phyloP scores from a whole-genome alignment of 1,140 invertebrate genomes.

The Caligus rogercresseyi region DNA sequence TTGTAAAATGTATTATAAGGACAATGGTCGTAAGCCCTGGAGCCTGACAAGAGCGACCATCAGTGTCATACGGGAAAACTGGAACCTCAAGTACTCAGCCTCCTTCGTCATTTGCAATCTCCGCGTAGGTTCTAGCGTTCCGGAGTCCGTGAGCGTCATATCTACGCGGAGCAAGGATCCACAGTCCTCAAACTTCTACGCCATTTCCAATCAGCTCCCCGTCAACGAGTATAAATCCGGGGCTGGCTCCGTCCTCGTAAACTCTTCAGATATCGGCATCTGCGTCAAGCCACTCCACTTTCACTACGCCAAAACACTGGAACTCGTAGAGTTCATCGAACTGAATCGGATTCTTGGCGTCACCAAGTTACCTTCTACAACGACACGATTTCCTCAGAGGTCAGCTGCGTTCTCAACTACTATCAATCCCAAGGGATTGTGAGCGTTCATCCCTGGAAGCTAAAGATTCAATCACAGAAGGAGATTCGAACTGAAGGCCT shows the following conservation, averaged over 20 bases:
- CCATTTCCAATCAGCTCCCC: constrained; percentile 38
- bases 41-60: constrained; percentile 25
- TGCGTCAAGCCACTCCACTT: constrained; percentile 87
- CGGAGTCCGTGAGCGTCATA: constrained; percentile 35
- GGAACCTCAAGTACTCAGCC: constrained; percentile 81
- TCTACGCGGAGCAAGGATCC: constrained; percentile 21
- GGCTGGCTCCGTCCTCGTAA: constrained; percentile 22
- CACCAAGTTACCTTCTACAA: constrained; percentile 83
- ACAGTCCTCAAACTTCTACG: constrained; percentile 21
- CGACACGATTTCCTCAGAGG: constrained; percentile 57
- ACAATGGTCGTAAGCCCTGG: constrained; percentile 21
- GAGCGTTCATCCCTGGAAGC: constrained; percentile 65
- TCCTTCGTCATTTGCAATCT: constrained; percentile 68
- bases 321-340: constrained; percentile 81
- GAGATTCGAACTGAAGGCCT: constrained; percentile 80
- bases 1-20: constrained; percentile 63
- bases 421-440: constrained; percentile 48
- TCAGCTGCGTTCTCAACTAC: constrained; percentile 44
- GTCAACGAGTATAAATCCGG: constrained; percentile 30
- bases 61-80: constrained; percentile 70
- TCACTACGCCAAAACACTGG: constrained; percentile 54
- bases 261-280: constrained; percentile 44
- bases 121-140: constrained; percentile 25
- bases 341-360: constrained; percentile 67
- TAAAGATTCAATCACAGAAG: constrained; percentile 69